Evolutionary conservation across 2,888 invertebrate species (phyloP).

Genomic region (Formica aserva): DNA sequence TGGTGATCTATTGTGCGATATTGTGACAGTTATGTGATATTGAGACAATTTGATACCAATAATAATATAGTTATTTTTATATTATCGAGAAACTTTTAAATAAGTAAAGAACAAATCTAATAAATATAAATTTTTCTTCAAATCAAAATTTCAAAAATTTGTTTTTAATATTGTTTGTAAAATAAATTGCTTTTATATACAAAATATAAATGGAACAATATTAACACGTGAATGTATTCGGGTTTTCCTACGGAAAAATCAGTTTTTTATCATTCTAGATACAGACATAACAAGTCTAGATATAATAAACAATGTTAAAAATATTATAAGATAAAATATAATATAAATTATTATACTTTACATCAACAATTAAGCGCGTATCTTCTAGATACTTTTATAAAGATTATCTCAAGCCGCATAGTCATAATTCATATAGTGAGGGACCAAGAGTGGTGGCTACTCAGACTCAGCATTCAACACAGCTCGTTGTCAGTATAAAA

Average conservation of each 20-base stretch:
- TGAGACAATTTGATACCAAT: not conserved
- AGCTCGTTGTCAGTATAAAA: not conserved
- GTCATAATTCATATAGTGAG: too few relatives aligned
- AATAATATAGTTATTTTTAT: not conserved
- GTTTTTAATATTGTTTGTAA: not conserved
- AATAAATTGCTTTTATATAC: not conserved
- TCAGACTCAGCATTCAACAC: not conserved
- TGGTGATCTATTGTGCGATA: not conserved
- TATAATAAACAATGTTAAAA: not conserved
- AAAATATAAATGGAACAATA: not conserved
- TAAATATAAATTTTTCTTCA: not conserved
- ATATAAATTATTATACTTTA: not conserved
- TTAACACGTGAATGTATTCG: not conserved
- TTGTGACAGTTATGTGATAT: not conserved
- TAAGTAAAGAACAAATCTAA: not conserved
- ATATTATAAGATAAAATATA: not conserved
- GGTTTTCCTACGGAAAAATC: not conserved
- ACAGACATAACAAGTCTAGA: not conserved
- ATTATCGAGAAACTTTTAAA: not conserved
- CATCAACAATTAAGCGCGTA: not conserved
- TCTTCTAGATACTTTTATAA: not conserved
- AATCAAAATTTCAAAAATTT: not conserved
- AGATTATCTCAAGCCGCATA: not conserved
- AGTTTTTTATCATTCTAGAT: constrained; percentile 4
- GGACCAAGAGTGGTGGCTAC: not conserved